phyloP scores from a whole-genome alignment of 2,113 vertebrate species.

The Lynx canadensis region DNA sequence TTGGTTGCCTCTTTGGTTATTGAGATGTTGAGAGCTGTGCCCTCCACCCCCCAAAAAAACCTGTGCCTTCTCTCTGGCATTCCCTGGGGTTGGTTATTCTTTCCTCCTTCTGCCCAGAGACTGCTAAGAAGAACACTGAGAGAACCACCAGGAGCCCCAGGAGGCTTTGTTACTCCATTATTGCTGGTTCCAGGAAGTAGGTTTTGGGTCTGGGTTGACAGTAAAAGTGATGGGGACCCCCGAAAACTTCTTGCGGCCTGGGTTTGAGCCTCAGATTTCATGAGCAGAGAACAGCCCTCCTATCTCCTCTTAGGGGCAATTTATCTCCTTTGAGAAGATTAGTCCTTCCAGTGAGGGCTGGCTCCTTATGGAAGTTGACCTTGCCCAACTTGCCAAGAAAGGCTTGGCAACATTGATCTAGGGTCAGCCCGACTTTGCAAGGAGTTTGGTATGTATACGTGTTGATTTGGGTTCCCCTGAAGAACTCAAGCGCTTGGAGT shows the following conservation, averaged over 20 bases:
- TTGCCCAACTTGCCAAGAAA: neutral
- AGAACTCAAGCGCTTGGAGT: neutral
- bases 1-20: neutral
- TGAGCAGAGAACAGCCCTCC: neutral
- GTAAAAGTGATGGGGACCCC: neutral
- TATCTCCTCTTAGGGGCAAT: neutral
- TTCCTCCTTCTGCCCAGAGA: neutral
- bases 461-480: neutral
- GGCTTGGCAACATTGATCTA: neutral
- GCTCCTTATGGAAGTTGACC: neutral
- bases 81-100: neutral
- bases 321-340: fast-evolving
- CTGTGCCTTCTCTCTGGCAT: neutral
- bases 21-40: neutral
- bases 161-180: neutral
- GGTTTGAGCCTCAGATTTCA: neutral
- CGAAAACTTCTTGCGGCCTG: neutral
- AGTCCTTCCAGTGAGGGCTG: neutral
- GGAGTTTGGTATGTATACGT: neutral
- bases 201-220: neutral
- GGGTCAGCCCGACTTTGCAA: neutral
- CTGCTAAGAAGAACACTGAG: neutral
- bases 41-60: neutral
- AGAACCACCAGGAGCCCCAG: neutral
- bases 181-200: neutral